These are phyloP conservation scores for Drosophila miranda DNA, from an alignment of 1,140 invertebrate genomes.

Conservation along the genomic window DNA sequence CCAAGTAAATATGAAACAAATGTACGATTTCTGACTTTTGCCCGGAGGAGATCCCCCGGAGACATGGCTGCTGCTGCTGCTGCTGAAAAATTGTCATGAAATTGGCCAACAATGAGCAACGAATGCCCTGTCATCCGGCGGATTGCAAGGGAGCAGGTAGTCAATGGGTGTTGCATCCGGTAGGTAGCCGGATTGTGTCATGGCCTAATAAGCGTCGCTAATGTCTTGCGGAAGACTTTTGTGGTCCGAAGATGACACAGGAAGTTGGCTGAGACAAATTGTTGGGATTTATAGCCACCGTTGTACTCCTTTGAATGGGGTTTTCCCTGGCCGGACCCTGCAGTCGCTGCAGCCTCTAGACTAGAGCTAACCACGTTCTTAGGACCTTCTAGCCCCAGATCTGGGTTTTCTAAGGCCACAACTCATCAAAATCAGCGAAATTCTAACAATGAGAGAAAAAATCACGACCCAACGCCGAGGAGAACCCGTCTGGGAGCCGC, in stretches of 20 bases:
- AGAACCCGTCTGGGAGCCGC: conserved; percentile 18
- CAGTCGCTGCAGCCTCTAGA: background rate
- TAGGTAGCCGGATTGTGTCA: conserved; percentile 51
- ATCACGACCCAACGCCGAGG: conserved; percentile 34
- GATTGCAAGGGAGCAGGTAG: conserved; percentile 46
- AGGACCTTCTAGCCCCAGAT: background rate
- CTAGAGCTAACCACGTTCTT: conserved; percentile 38
- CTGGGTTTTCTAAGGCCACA: no score
- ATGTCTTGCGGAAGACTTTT: conserved; percentile 72
- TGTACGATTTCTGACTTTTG: conserved; percentile 58
- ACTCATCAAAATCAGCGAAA: conserved; percentile 37
- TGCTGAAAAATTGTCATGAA: conserved; percentile 76
- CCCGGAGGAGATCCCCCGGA: conserved; percentile 16
- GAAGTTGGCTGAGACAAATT: conserved; percentile 50
- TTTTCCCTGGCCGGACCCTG: no score
- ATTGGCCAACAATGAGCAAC: conserved; percentile 72
- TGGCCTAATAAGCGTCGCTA: conserved; percentile 59
- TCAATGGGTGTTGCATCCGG: conserved; percentile 19
- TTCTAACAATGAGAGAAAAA: conserved; percentile 61
- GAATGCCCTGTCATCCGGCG: conserved; percentile 60
- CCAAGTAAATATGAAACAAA: conserved; percentile 76
- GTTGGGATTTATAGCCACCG: conserved; percentile 24
- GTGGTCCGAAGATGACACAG: conserved; percentile 49
- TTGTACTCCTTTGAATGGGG: no score
- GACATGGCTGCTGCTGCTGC: conserved; percentile 21